These are phyloP conservation scores for Cossypha heuglini DNA, from an alignment of 2,797 vertebrate genomes.

Conservation along the genomic window DNA sequence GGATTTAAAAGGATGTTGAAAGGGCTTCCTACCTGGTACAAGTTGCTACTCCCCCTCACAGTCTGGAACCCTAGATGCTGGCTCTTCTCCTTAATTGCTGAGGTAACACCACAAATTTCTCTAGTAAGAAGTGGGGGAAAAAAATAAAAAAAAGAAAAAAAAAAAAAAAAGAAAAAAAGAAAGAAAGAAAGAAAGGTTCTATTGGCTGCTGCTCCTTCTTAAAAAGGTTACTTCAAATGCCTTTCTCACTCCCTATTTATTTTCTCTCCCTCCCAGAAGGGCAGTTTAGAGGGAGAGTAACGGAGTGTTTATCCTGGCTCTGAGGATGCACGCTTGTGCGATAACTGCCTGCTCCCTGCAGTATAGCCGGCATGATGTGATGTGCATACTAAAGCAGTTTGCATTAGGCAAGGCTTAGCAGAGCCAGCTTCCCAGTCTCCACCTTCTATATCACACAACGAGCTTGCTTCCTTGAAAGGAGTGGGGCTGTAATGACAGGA, in stretches of 20 bases:
- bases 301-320: conserved; percentile 69
- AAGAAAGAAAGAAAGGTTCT: background rate
- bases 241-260: conserved; percentile 49
- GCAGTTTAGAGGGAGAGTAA: conserved; percentile 66
- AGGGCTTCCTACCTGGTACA: conserved; percentile 68
- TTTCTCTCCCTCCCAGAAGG: conserved; percentile 57
- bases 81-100: conserved; percentile 59
- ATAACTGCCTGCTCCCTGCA: conserved; percentile 74
- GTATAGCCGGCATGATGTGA: conserved; percentile 67
- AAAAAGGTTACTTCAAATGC: conserved; percentile 51
- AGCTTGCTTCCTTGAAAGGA: conserved; percentile 9
- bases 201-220: conserved; percentile 52
- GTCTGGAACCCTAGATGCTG: conserved; percentile 55
- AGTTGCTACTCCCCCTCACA: conserved; percentile 70
- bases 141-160: rapidly evolving
- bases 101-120: conserved; percentile 41
- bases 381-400: conserved; percentile 71
- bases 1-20: conserved; percentile 67
- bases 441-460: conserved; percentile 33
- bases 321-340: conserved; percentile 62
- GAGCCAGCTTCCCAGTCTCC: conserved; percentile 49
- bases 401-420: conserved; percentile 65
- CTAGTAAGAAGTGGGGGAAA: background rate
- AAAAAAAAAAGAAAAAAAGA: too few relatives aligned
- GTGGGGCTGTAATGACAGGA: background rate